These are phyloP conservation scores for Ennomos fuscantarius DNA, from an alignment of 2,888 invertebrate species.

Conservation along the genomic window DNA sequence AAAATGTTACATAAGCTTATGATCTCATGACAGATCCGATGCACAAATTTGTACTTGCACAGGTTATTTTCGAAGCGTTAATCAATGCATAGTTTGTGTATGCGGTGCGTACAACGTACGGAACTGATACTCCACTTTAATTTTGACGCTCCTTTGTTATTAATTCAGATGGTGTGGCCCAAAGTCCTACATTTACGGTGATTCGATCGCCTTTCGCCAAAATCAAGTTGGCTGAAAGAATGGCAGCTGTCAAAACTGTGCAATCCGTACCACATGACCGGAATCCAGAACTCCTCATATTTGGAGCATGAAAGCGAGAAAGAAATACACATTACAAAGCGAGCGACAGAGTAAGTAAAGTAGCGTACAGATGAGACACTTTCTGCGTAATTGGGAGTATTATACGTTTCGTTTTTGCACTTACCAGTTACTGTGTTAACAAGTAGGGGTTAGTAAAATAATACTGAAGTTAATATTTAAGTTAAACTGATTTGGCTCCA, in stretches of 20 bases:
- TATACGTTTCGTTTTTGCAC: no score
- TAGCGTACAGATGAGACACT: no score
- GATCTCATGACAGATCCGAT: constrained; percentile 74
- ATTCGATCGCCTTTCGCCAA: constrained; percentile 58
- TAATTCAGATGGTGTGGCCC: constrained; percentile 63
- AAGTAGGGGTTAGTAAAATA: no score
- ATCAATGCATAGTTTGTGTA: constrained; percentile 63
- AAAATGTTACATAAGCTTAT: constrained; percentile 77
- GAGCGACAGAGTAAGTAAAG: no score
- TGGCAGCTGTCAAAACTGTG: constrained; percentile 53
- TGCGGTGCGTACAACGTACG: constrained; percentile 55
- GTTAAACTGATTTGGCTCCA: no score
- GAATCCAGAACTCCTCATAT: no score
- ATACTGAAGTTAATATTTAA: no score
- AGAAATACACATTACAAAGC: no score
- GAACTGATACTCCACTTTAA: constrained; percentile 77
- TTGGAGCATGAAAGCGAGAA: no score
- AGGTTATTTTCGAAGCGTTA: constrained; percentile 61
- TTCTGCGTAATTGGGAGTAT: no score
- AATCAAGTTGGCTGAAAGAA: constrained; percentile 50
- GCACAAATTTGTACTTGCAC: constrained; percentile 48
- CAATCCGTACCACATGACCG: no score
- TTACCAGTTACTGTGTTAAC: no score
- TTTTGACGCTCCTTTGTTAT: constrained; percentile 65
- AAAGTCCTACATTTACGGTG: constrained; percentile 78